Percentiles rank a stretch among this genome's conserved stretches.
Conservation (phyloP, 1,140 invertebrate genomes). For the Caenorhabditis brenneri region DNA sequence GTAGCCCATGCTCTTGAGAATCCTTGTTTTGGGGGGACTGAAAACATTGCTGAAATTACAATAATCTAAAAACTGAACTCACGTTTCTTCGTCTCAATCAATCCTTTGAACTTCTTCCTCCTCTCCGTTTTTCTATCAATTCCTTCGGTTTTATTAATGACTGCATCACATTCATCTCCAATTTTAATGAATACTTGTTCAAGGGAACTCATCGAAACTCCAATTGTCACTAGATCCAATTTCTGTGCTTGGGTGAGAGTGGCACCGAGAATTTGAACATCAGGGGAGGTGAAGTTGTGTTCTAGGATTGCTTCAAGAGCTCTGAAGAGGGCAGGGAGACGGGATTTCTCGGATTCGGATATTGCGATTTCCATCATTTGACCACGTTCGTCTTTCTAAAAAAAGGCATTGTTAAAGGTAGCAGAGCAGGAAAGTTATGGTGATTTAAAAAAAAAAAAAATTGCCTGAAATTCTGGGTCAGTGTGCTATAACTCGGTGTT, state of each 20-base stretch:
- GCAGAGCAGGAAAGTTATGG: too few relatives aligned
- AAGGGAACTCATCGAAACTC: constrained; percentile 56
- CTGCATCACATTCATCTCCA: constrained; percentile 8
- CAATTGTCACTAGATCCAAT: constrained; percentile 45
- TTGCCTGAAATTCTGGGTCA: too few relatives aligned
- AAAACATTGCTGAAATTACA: not conserved
- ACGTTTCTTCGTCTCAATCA: not conserved
- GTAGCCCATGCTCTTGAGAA: not conserved
- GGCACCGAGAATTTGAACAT: not conserved
- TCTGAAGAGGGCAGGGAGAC: constrained; percentile 46
- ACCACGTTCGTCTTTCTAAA: constrained; percentile 48
- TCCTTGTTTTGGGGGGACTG: not conserved
- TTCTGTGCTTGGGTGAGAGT: too few relatives aligned
- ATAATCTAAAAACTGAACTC: not conserved
- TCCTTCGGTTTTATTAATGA: not conserved
- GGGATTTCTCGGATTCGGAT: not conserved
- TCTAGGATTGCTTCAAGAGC: constrained; percentile 31
- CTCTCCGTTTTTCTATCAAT: not conserved
- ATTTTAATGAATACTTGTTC: constrained; percentile 54
- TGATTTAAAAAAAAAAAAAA: too few relatives aligned
- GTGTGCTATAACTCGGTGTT: too few relatives aligned
- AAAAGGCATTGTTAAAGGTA: not conserved
- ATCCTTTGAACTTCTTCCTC: not conserved
- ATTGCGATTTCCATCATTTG: constrained; percentile 54
- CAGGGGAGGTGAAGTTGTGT: not conserved